phyloP scores from a whole-genome alignment of 2,113 vertebrate genomes.

The Cyanoramphus novaezelandiae region DNA sequence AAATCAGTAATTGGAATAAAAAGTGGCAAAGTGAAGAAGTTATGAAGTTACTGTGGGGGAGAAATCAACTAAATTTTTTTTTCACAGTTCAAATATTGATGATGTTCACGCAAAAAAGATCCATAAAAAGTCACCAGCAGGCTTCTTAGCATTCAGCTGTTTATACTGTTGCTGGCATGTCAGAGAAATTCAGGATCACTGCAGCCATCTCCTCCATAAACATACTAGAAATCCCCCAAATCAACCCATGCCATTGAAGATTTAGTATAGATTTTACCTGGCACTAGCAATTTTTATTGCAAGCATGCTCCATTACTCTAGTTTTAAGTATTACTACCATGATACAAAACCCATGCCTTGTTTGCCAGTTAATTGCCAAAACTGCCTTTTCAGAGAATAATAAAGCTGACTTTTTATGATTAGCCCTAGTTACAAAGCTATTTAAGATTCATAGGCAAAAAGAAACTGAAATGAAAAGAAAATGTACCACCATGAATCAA shows the following conservation, averaged over 20 bases:
- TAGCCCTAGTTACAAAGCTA: background rate
- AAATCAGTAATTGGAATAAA: background rate
- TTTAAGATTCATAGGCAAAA: background rate
- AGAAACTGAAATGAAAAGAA: background rate
- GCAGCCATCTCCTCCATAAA: background rate
- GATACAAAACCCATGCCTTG: background rate
- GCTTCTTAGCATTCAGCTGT: background rate
- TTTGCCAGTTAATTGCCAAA: background rate
- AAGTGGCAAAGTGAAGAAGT: background rate
- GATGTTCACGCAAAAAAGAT: background rate
- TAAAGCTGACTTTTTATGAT: background rate
- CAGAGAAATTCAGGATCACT: background rate
- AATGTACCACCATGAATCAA: background rate
- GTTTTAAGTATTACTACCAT: background rate
- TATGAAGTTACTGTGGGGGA: background rate
- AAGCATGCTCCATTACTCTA: background rate
- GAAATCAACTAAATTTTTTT: background rate
- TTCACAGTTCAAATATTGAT: background rate
- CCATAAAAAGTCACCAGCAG: background rate
- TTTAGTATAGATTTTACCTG: background rate
- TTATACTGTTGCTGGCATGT: background rate
- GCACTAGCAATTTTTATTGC: background rate
- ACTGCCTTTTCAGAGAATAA: background rate
- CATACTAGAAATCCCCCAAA: background rate
- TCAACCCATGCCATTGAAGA: background rate